These are phyloP conservation scores for Folsomia manolachei DNA, from an alignment of 2,888 invertebrate genomes.

Conservation along the genomic window DNA sequence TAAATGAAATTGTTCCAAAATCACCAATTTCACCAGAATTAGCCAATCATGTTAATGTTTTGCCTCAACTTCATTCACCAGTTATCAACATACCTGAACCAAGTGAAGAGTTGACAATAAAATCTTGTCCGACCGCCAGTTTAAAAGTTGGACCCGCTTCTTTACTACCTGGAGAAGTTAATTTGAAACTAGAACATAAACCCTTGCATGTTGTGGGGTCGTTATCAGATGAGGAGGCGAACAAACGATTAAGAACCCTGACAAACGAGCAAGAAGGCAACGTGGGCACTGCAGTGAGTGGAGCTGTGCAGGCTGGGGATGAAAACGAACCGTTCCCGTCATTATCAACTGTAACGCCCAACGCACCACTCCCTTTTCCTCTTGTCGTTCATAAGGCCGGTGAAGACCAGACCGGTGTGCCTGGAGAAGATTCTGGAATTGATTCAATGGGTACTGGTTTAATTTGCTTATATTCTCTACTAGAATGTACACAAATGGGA, in stretches of 20 bases:
- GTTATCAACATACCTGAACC: neutral
- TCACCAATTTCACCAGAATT: neutral
- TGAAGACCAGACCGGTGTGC: slow-evolving; percentile 53
- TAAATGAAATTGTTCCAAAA: neutral
- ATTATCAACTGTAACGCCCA: slow-evolving; percentile 11
- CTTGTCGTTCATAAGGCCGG: slow-evolving; percentile 27
- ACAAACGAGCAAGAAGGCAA: neutral
- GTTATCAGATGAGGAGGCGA: no score
- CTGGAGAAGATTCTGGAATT: slow-evolving; percentile 85
- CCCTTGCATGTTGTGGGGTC: no score
- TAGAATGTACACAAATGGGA: no score
- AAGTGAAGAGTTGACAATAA: neutral
- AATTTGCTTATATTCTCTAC: no score
- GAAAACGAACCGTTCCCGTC: neutral
- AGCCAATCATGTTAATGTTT: neutral
- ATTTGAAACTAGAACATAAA: no score
- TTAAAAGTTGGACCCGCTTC: neutral
- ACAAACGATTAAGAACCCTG: no score
- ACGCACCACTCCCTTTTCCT: slow-evolving; percentile 20
- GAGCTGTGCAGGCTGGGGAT: neutral
- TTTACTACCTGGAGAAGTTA: neutral
- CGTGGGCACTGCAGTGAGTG: neutral
- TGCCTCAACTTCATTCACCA: neutral
- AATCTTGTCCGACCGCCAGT: neutral
- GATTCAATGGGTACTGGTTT: slow-evolving; percentile 95